Evolutionary conservation across 2,797 vertebrate genomes (phyloP), one percentile per base, ranked within the genome.

Genomic region (Psittacula derbiana): DNA sequence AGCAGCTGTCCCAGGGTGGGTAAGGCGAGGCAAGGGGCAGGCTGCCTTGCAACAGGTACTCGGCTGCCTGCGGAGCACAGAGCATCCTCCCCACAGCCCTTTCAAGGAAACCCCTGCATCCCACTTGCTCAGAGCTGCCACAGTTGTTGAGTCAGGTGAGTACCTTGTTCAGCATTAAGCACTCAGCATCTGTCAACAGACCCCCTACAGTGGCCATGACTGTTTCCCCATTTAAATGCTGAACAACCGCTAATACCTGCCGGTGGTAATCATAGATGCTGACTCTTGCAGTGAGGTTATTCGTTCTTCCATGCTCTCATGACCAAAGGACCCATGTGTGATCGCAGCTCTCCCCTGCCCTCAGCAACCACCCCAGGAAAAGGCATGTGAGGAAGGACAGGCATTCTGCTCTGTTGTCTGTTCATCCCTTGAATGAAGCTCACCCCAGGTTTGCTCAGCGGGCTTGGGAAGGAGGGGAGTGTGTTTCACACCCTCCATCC

Each of bases 271-370:
- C 33, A 49, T 38, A 11, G 44, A 44, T 33, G 83, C 76, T 72
- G 76, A 41, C 52, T 71, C 31, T 69, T 6, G 49, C 5, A 1
- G 36, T 7, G 49, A 24, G 31, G 36, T 70, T n/a, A 8, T 57
- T 71, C 3, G 0, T 52, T 61, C 31, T 60, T 57, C 31, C 41
- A 2, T 1, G 25, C 0, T 0, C n/a, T 67, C 3, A 0, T 10
- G 33, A 46, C 49, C n/a, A 20, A 62, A 36, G 65, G 28, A 27
- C 2, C 0, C 0, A 12, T 2, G 10, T 33, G 57, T 13, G 40
- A 10, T 12, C 18, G 15, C 25, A 80, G 52, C 72, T 44, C n/a
- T 17, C 4, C 49, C 27, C 46, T 28, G 52, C 11, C 43, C 31
- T 23, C 24, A 36, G 50, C 6, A 83, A 6, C 8, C 31, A 6